Evolutionary conservation across 2,888 invertebrate genomes (phyloP).

Genomic region (Sicus ferrugineus): DNA sequence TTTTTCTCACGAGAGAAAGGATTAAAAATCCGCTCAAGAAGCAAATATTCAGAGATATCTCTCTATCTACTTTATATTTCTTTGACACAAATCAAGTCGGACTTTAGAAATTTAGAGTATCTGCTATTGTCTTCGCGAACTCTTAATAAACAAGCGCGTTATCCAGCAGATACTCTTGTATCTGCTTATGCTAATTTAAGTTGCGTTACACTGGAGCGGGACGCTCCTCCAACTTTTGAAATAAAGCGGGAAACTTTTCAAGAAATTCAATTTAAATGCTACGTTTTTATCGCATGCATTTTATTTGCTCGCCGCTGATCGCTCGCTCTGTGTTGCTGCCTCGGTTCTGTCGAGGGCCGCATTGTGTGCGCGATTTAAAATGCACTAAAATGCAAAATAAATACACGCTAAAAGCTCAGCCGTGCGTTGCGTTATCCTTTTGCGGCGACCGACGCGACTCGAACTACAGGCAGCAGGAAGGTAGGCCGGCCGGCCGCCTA

Average conservation of each 20-base stretch:
- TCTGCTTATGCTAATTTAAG: constrained; percentile 8
- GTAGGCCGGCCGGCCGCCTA: neutral
- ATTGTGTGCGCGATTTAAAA: constrained; percentile 25
- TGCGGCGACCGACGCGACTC: constrained; percentile 1
- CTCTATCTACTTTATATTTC: too few species aligned
- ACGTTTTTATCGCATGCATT: constrained; percentile 9
- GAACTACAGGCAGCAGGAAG: too few species aligned
- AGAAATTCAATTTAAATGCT: constrained; percentile 21
- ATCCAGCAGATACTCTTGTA: neutral
- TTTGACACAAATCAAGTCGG: too few species aligned
- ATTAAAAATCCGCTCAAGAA: too few species aligned
- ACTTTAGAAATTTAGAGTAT: neutral
- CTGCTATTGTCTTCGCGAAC: neutral
- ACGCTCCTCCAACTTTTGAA: too few species aligned
- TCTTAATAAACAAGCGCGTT: neutral
- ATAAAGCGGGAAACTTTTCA: neutral
- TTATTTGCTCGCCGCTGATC: constrained; percentile 1
- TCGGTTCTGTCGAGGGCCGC: too few species aligned
- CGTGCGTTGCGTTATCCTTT: constrained; percentile 26
- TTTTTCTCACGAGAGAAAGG: too few species aligned
- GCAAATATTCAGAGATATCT: too few species aligned
- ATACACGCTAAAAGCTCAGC: constrained; percentile 22
- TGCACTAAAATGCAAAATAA: constrained; percentile 33
- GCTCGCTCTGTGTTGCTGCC: neutral
- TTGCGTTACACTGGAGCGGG: neutral